Evolutionary conservation across 1,140 invertebrate species (phyloP), one percentile per base, ranked within the genome.

Genomic region (Cydia splendana): DNA sequence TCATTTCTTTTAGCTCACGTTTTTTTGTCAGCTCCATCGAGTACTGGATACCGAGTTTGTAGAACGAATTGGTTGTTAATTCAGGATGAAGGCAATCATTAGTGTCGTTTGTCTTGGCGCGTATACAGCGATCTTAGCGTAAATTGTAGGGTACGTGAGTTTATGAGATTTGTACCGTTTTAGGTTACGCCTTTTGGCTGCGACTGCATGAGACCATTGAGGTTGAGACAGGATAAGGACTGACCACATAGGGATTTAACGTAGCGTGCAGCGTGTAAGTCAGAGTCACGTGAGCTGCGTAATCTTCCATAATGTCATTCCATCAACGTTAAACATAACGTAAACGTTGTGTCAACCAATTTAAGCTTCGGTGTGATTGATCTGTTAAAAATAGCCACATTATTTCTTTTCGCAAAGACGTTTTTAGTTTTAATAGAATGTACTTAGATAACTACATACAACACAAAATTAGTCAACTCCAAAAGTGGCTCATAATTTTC

Each of bases 1-100:
- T 87, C 83, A 84, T 87, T 89, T 87, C 85, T 87, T 88, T 87
- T 81, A 79, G 79, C 24, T 24, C 18, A 20, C 42, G 34, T 67
- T 67, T 67, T 76, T 76, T 42, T 76, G 34, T 34, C 65, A 76
- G 53, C 30, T 38, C 48, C 6, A 53, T 74, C 20, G 73, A 74
- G 73, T 74, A 74, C 73, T 51, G 73, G 73, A 74, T 42, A 38
- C 67, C 15, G 67, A 71, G 67, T 71, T 71, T 38, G 67, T 71
- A 9, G 67, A 71, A 71, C 67, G 67, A 71, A 71, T 71, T 71
- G 67, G 67, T 38, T 38, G 67, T 42, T 71, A 71, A 71, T 71
- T 71, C 67, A 38, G 28, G 15, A 69, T 69, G 65, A 69, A 69
- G 65, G 67, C 67, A 38, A 71, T 69, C 30, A 69, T 71, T 71